Conservation (phyloP, 2,797 vertebrate species). For the Cirrhinus molitorella region DNA sequence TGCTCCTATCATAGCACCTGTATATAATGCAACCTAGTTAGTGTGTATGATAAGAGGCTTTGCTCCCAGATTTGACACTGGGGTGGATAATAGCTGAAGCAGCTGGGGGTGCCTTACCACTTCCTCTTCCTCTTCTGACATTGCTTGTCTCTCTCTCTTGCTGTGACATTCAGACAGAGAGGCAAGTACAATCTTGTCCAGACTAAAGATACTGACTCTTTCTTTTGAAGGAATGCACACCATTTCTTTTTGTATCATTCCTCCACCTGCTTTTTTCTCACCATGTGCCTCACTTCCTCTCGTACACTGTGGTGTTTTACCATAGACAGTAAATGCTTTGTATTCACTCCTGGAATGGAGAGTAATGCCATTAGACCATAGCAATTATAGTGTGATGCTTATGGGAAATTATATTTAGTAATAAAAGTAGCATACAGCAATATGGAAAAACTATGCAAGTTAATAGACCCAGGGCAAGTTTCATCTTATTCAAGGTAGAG, state of each 20-base stretch:
- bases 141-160: background rate
- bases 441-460: background rate
- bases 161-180: background rate
- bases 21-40: background rate
- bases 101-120: slow-evolving; percentile 69
- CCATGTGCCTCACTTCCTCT: slow-evolving; percentile 11
- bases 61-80: background rate
- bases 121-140: slow-evolving; percentile 76
- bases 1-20: background rate
- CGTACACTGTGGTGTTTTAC: background rate
- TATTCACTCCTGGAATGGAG: background rate
- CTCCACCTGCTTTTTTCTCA: slow-evolving; percentile 1
- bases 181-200: slow-evolving; percentile 57
- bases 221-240: slow-evolving; percentile 32
- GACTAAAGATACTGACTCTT: slow-evolving; percentile 28
- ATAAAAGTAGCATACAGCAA: background rate
- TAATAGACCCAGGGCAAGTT: background rate
- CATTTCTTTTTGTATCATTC: slow-evolving; percentile 23
- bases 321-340: background rate
- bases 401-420: background rate
- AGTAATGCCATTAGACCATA: background rate
- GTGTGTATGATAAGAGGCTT: slow-evolving; percentile 8
- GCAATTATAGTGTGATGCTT: slow-evolving; percentile 7
- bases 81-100: slow-evolving; percentile 65
- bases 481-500: background rate